phyloP scores from a whole-genome alignment of 1,140 invertebrate species.

The Platyura marginata region DNA sequence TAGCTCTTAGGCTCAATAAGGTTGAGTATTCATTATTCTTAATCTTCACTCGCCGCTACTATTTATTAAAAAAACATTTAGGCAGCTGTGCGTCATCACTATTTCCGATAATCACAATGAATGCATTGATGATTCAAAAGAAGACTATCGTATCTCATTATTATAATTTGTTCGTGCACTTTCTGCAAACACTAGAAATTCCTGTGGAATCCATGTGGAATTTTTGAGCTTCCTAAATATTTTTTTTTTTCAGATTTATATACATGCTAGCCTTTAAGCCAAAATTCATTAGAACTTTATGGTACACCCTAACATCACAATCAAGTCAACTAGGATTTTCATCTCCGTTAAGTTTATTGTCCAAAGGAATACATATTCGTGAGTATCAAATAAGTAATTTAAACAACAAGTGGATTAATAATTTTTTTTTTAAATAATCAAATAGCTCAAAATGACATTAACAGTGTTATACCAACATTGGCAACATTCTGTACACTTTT shows the following conservation, averaged over 20 bases:
- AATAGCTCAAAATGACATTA: constrained; percentile 41
- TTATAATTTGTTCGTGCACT: too few species aligned
- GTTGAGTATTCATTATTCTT: too few species aligned
- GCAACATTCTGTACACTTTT: constrained; percentile 76
- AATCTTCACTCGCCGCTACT: too few species aligned
- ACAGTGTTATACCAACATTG: constrained; percentile 56
- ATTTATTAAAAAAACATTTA: too few species aligned
- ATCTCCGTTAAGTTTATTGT: constrained; percentile 18
- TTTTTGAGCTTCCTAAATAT: not conserved
- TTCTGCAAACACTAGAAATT: too few species aligned
- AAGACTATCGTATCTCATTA: too few species aligned
- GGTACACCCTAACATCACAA: constrained; percentile 38
- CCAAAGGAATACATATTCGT: constrained; percentile 20
- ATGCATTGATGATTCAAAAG: too few species aligned
- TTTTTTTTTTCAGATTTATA: constrained; percentile 42
- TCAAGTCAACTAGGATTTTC: constrained; percentile 24
- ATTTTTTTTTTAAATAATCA: constrained; percentile 27
- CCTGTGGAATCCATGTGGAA: not conserved
- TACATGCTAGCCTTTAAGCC: constrained; percentile 75
- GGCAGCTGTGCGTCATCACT: too few species aligned
- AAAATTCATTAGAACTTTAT: constrained; percentile 60
- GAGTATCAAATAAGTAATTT: constrained; percentile 11
- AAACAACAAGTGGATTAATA: too few species aligned
- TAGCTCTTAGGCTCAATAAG: too few species aligned
- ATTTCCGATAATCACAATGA: too few species aligned